phyloP scores from a whole-genome alignment of 2,113 vertebrate species.

The Psilopsiagon aymara region DNA sequence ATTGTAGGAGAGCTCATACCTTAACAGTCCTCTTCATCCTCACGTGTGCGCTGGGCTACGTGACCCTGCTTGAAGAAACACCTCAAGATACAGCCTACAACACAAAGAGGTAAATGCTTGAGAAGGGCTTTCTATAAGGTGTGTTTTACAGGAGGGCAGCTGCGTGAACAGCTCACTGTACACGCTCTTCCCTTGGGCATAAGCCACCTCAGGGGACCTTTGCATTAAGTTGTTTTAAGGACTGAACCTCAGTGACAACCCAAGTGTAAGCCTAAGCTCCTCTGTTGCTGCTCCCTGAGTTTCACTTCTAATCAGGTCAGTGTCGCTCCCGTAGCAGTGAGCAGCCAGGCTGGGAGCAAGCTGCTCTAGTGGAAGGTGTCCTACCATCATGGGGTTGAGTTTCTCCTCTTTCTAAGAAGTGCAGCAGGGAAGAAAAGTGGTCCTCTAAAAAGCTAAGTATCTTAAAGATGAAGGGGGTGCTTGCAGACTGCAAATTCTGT shows the following conservation, averaged over 20 bases:
- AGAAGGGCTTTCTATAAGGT: neutral
- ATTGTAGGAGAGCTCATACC: slow-evolving; percentile 92
- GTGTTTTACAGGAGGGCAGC: neutral
- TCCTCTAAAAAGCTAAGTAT: neutral
- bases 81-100: slow-evolving; percentile 96
- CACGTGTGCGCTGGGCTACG: slow-evolving; percentile 92
- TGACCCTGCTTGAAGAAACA: slow-evolving; percentile 95
- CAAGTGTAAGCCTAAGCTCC: neutral
- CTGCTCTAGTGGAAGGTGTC: neutral
- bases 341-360: neutral
- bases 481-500: neutral
- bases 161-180: accelerated
- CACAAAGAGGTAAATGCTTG: slow-evolving; percentile 86
- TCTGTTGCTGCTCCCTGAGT: neutral
- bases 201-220: neutral
- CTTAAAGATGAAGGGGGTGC: neutral
- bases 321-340: neutral
- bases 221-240: neutral
- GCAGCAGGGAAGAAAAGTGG: neutral
- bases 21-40: slow-evolving; percentile 95
- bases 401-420: neutral
- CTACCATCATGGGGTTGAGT: neutral
- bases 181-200: neutral
- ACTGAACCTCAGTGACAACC: neutral
- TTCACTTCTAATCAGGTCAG: neutral